These are phyloP conservation scores for Microplitis mediator DNA, from an alignment of 1,140 invertebrate species.

Conservation along the genomic window DNA sequence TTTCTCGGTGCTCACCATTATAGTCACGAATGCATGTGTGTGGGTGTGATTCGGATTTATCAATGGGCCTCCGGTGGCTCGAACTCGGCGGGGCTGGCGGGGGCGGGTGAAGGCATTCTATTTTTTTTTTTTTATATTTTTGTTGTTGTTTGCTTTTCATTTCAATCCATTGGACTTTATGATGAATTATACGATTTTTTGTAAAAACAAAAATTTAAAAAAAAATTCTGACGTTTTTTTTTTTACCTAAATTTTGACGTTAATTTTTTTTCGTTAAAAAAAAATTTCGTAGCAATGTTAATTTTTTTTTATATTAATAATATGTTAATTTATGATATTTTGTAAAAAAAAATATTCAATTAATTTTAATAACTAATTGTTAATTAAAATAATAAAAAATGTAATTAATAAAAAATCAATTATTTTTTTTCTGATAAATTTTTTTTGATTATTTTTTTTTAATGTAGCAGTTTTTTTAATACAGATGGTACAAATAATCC, in stretches of 20 bases:
- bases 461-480: conserved; percentile 40
- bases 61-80: conserved; percentile 55
- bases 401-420: no score
- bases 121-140: conserved; percentile 30
- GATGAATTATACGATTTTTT: background rate
- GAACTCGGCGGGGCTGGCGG: conserved; percentile 62
- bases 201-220: background rate
- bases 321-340: no score
- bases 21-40: conserved; percentile 52
- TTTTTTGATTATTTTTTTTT: conserved; percentile 33
- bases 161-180: background rate
- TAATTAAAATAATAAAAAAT: no score
- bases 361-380: no score
- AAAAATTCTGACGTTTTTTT: no score
- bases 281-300: no score
- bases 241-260: no score
- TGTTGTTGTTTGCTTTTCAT: conserved; percentile 21
- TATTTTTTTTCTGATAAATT: no score
- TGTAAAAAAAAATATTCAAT: no score
- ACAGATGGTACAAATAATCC: conserved; percentile 60
- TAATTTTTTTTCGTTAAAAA: no score
- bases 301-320: no score
- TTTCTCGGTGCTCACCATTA: conserved; percentile 62
- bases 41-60: conserved; percentile 47
- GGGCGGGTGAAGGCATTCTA: conserved; percentile 43